Base-by-base conservation (phyloP, 2,888 invertebrate genomes). In the Phragmatobia fuliginosa region DNA sequence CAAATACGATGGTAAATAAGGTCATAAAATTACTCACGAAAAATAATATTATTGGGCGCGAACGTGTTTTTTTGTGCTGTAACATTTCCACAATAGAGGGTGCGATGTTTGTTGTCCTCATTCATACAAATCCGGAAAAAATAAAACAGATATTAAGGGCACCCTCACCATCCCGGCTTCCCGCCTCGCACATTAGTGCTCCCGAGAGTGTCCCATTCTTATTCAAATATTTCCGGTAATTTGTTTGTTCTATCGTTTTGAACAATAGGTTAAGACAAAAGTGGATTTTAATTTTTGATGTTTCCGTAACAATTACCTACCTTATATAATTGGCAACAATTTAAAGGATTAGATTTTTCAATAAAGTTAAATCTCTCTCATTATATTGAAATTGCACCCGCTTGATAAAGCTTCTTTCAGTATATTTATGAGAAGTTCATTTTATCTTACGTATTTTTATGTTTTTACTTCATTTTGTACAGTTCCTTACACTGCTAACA, bases 141-240 rank as follows among this genome's bases (percentile, higher is more conserved):
- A 94, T 94, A 94, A 93, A 92, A 91, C 92, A 92, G 93, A 94
- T 93, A 94, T 94, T 93, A 90, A 85, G 88, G 88, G 87, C 85
- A 82, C 87, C 88, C 89, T 89, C 86, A 83, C 85, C 85, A 88
- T 84, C 86, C 87, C 87, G 84, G 87, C 86, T 90, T 89, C 91
- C 92, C 93, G 93, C 93, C 94, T 92, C 88, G 91, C 91, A 92
- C 93, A 94, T 94, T 94, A 94, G 93, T 93, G 90, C 87, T 88
- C 90, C 89, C 86, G 83, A 90, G 91, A 93, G 91, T 88, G 88
- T 89, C 73, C 92, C 92, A 93, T 94, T 95, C 91, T 93, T 92
- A 94, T 94, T 94, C 93, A 94, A 95, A 95, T 94, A 92, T 92
- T 94, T 94, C 92, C 92, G 91, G 91, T 92, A 92, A 93, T 94